A percentile compares a stretch with the other conserved stretches of the same genome.
Conservation (phyloP, 1,140 invertebrate species). For the Drosophila sturtevanti region DNA sequence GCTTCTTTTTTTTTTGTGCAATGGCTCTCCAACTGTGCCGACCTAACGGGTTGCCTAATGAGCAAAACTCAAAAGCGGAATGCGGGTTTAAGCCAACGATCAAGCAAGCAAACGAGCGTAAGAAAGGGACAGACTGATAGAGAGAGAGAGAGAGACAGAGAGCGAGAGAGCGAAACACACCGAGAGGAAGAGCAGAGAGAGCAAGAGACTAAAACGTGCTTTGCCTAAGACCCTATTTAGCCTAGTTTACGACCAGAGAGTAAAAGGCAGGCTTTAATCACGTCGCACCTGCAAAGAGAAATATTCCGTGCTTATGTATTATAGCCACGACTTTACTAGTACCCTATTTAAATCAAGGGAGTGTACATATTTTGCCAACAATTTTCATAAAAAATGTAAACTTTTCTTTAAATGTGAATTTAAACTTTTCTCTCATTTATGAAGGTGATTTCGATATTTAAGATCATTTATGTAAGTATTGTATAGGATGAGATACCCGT, state of each 20-base stretch:
- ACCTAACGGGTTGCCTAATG: constrained; percentile 59
- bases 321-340: neutral
- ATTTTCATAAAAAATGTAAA: too few relatives aligned
- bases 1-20: constrained; percentile 15
- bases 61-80: constrained; percentile 58
- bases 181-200: constrained; percentile 29
- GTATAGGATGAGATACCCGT: neutral
- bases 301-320: neutral
- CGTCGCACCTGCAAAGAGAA: constrained; percentile 57
- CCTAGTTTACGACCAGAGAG: constrained; percentile 64
- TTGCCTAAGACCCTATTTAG: constrained; percentile 77
- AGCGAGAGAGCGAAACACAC: constrained; percentile 58
- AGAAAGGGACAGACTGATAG: constrained; percentile 17
- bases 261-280: constrained; percentile 55
- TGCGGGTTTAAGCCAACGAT: constrained; percentile 63
- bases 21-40: constrained; percentile 50
- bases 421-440: too few relatives aligned
- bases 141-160: neutral
- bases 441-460: too few relatives aligned
- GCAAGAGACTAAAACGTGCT: constrained; percentile 66
- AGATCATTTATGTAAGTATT: too few relatives aligned
- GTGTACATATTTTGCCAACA: too few relatives aligned
- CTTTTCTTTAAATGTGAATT: too few relatives aligned
- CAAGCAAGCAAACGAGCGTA: neutral
- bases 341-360: neutral